These are phyloP conservation scores for Lepidurus arcticus DNA, from an alignment of 1,140 invertebrate species.

Conservation along the genomic window DNA sequence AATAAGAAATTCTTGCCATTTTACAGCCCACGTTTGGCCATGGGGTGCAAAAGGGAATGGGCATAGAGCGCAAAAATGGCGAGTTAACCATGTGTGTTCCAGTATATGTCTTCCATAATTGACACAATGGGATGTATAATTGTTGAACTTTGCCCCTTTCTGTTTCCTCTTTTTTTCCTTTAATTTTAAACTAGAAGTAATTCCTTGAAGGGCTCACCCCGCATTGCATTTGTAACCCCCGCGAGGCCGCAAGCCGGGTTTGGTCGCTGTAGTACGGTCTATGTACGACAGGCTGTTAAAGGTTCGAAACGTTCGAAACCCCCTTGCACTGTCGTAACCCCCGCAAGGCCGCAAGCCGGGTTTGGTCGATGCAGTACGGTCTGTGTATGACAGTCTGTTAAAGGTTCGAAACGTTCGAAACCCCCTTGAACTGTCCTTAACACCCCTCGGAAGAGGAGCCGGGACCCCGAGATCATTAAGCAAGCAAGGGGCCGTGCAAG, in stretches of 20 bases:
- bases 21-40: neutral
- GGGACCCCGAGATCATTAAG: constrained; percentile 14
- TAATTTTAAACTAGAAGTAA: neutral
- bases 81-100: constrained; percentile 1
- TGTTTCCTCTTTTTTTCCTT: neutral
- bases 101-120: constrained; percentile 11
- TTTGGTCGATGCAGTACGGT: neutral
- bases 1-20: constrained; percentile 1
- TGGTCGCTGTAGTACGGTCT: neutral
- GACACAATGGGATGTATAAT: constrained; percentile 12
- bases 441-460: neutral
- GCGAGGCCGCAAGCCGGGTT: neutral
- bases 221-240: neutral
- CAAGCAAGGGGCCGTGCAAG: constrained; percentile 16
- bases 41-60: neutral
- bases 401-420: neutral
- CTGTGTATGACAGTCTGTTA: neutral
- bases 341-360: neutral
- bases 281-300: neutral
- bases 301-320: neutral
- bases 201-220: neutral
- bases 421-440: neutral
- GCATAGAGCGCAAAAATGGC: constrained; percentile 2
- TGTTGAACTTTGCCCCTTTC: neutral
- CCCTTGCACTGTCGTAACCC: no score